phyloP scores from a whole-genome alignment of 2,797 vertebrate genomes.

The Channa striata region DNA sequence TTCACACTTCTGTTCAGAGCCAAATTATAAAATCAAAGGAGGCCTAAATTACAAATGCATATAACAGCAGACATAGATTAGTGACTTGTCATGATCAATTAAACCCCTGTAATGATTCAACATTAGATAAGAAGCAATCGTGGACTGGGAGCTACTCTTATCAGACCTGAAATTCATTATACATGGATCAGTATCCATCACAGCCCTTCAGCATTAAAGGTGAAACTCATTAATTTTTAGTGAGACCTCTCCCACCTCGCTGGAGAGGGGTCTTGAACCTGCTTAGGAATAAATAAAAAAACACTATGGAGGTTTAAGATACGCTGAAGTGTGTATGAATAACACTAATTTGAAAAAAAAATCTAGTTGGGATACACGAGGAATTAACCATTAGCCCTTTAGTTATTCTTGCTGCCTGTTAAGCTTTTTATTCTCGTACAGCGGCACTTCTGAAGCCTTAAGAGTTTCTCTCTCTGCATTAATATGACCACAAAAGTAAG shows the following conservation, averaged over 20 bases:
- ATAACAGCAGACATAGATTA: slow-evolving; percentile 8
- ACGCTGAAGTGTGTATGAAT: neutral
- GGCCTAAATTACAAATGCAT: neutral
- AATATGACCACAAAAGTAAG: too few relatives aligned
- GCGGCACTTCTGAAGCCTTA: too few relatives aligned
- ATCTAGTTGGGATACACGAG: too few relatives aligned
- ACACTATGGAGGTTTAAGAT: too few relatives aligned
- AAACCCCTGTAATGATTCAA: slow-evolving; percentile 53
- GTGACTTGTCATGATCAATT: slow-evolving; percentile 44
- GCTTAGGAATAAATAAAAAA: neutral
- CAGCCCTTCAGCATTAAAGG: slow-evolving; percentile 56
- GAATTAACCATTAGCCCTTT: neutral
- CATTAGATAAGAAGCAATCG: slow-evolving; percentile 74
- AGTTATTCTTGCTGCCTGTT: neutral
- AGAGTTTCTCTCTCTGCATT: too few relatives aligned
- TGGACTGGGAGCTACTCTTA: slow-evolving; percentile 66
- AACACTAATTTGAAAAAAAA: neutral
- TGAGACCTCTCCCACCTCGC: slow-evolving; percentile 32
- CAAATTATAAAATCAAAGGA: neutral
- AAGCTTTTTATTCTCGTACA: neutral
- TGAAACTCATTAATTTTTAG: slow-evolving; percentile 69
- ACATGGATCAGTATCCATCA: slow-evolving; percentile 69
- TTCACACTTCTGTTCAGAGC: neutral
- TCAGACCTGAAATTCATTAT: slow-evolving; percentile 71
- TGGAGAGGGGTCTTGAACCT: neutral